Evolutionary conservation across 2,888 invertebrate species (phyloP).

Genomic region (Harpagoxenus sublaevis): DNA sequence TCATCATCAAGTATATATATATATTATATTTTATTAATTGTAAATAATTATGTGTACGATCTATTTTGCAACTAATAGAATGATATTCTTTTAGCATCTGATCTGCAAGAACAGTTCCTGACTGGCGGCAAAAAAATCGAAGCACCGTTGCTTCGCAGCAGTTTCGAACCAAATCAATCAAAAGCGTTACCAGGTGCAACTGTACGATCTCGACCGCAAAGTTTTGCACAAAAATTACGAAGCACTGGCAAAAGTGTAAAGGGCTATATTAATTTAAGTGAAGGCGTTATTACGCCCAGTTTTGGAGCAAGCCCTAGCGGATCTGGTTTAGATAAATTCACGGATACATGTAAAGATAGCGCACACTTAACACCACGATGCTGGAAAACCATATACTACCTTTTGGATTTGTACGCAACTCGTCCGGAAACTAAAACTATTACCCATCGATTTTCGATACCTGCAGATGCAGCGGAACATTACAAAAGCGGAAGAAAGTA

Average conservation of each 20-base stretch:
- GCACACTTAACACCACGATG: conserved; percentile 91
- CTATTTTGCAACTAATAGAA: not conserved
- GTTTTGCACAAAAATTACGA: conserved; percentile 95
- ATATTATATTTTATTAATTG: conserved; percentile 13
- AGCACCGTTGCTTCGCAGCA: conserved; percentile 77
- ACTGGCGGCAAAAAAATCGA: conserved; percentile 85
- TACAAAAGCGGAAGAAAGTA: conserved; percentile 89
- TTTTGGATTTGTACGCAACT: conserved; percentile 96
- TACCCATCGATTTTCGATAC: conserved; percentile 92
- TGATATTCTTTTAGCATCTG: conserved; percentile 87
- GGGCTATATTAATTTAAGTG: conserved; percentile 94
- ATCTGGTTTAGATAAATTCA: conserved; percentile 87
- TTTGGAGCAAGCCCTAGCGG: conserved; percentile 89
- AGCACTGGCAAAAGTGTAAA: conserved; percentile 95
- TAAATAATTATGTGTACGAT: not conserved
- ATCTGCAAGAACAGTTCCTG: conserved; percentile 89
- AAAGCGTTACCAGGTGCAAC: conserved; percentile 88
- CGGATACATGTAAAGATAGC: conserved; percentile 86
- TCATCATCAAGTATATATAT: conserved; percentile 88
- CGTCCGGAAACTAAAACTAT: conserved; percentile 98
- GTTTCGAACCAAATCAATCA: conserved; percentile 77
- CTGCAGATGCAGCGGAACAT: conserved; percentile 91
- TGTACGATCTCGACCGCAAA: conserved; percentile 91
- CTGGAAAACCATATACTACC: conserved; percentile 97
- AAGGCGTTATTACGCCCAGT: conserved; percentile 91